Conservation (phyloP, 2,113 vertebrate species). For the Macquaria ambigua region DNA sequence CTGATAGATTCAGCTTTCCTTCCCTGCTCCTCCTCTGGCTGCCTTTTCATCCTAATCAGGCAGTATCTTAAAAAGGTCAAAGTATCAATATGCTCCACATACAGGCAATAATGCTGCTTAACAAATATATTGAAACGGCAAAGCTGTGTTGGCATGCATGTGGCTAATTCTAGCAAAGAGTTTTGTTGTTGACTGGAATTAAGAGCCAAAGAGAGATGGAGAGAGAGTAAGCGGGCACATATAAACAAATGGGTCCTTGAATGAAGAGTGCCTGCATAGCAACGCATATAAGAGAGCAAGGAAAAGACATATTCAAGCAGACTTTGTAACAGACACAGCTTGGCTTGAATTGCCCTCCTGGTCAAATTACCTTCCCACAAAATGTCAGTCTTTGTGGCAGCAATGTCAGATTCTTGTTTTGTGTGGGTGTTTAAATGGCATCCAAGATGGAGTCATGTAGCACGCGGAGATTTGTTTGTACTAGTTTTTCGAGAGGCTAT, state of each 20-base stretch:
- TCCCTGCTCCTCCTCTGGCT: neutral
- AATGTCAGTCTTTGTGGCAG: constrained; percentile 49
- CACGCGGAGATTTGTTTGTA: constrained; percentile 28
- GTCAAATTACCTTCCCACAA: constrained; percentile 48
- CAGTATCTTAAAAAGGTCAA: constrained; percentile 32
- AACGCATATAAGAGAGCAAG: neutral
- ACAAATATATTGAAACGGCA: neutral
- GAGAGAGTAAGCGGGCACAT: constrained; percentile 17
- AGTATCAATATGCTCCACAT: constrained; percentile 11
- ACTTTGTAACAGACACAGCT: constrained; percentile 35
- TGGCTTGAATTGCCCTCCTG: constrained; percentile 50
- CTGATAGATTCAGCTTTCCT: constrained; percentile 2
- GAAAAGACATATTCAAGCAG: constrained; percentile 17
- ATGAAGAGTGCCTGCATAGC: constrained; percentile 40
- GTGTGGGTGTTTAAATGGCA: constrained; percentile 54
- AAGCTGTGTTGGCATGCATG: neutral
- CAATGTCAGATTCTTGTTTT: constrained; percentile 40
- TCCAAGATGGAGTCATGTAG: constrained; percentile 31
- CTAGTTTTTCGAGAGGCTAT: constrained; percentile 1
- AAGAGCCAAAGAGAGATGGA: constrained; percentile 16
- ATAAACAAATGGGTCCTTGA: constrained; percentile 41
- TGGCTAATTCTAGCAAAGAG: neutral
- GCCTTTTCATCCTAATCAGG: neutral
- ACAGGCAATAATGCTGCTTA: neutral
- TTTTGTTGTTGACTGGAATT: constrained; percentile 38